A percentile compares a stretch with the other conserved stretches of the same genome.
These are phyloP conservation scores for Sardinella longiceps DNA, from an alignment of 2,797 vertebrate species.

Conservation along the genomic window DNA sequence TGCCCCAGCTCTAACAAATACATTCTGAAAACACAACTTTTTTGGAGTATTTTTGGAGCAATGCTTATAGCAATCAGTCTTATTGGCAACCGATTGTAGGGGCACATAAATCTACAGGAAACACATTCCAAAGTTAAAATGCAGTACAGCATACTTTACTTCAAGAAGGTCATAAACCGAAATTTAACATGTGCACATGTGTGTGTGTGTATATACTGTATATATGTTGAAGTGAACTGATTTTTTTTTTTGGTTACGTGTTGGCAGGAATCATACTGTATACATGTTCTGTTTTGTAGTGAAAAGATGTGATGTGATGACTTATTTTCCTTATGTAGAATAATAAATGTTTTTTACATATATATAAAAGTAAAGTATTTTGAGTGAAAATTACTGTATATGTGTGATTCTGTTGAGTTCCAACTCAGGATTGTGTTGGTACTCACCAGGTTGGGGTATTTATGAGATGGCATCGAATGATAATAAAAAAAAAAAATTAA, in stretches of 20 bases:
- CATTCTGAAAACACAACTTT: slow-evolving; percentile 44
- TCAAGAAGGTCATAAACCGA: slow-evolving; percentile 66
- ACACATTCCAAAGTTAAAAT: slow-evolving; percentile 88
- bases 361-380: no score
- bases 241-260: slow-evolving; percentile 81
- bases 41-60: slow-evolving; percentile 55
- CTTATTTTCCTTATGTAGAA: neutral
- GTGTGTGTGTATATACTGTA: slow-evolving; percentile 89
- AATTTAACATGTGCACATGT: slow-evolving; percentile 65
- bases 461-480: no score
- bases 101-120: slow-evolving; percentile 69
- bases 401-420: no score
- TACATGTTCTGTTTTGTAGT: slow-evolving; percentile 87
- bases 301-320: neutral
- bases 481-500: no score
- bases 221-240: slow-evolving; percentile 74
- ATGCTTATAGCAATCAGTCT: slow-evolving; percentile 74
- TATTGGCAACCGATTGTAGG: slow-evolving; percentile 65
- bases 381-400: no score
- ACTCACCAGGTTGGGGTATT: no score
- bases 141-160: slow-evolving; percentile 66
- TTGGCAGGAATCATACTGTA: slow-evolving; percentile 88
- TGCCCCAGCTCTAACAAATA: slow-evolving; percentile 85
- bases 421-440: no score
- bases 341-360: neutral